A percentile compares a stretch with the other conserved stretches of the same genome.
Conservation (phyloP, 2,888 invertebrate genomes). For the Chymomyza caudatula region DNA sequence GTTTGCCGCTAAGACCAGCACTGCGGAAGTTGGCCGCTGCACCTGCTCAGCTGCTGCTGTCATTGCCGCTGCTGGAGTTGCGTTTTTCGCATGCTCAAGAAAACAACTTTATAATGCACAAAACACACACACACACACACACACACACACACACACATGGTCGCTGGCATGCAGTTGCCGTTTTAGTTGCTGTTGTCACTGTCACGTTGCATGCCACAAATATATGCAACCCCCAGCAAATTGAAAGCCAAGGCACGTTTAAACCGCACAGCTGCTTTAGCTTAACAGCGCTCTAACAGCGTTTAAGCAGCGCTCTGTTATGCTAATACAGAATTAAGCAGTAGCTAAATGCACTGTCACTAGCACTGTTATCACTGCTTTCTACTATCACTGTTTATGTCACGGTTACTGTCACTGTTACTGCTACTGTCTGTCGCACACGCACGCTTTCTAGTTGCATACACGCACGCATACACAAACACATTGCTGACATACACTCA, state of each 20-base stretch:
- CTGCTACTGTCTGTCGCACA: slow-evolving; percentile 34
- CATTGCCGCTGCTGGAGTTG: background rate
- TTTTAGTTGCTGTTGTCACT: slow-evolving; percentile 1
- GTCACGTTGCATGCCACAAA: background rate
- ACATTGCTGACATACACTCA: background rate
- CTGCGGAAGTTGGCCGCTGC: slow-evolving; percentile 12
- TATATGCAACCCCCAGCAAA: slow-evolving; percentile 7
- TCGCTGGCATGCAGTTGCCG: slow-evolving; percentile 25
- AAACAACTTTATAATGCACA: background rate
- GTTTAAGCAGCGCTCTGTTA: background rate
- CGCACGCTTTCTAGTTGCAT: background rate
- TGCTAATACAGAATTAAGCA: background rate
- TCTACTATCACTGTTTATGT: background rate
- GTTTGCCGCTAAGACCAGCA: slow-evolving; percentile 21
- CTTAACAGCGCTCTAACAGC: slow-evolving; percentile 1
- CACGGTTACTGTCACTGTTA: slow-evolving; percentile 27
- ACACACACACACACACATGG: slow-evolving; percentile 48
- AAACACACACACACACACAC: slow-evolving; percentile 38
- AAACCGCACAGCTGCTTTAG: background rate
- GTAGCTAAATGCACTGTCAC: slow-evolving; percentile 1
- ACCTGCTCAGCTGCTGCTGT: slow-evolving; percentile 19
- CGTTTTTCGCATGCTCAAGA: background rate
- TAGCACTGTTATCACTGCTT: background rate
- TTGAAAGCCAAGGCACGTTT: background rate
- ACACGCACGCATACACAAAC: background rate